Conservation (phyloP, 1,140 invertebrate genomes). For the Pseudomyrmex cubaensis region DNA sequence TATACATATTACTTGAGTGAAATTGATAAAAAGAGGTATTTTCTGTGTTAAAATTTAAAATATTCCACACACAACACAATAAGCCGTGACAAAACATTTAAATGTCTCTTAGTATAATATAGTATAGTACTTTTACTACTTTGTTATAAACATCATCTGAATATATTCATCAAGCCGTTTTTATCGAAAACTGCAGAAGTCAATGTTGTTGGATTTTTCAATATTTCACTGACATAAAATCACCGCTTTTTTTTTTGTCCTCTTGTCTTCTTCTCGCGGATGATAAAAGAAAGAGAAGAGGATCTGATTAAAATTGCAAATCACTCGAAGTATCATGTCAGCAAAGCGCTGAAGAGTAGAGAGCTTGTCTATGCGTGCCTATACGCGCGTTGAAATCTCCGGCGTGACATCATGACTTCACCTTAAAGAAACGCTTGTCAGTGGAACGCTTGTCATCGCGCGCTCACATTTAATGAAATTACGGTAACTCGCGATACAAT, state of each 20-base stretch:
- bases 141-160: constrained; percentile 40
- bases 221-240: constrained; percentile 41
- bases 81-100: not conserved
- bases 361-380: not conserved
- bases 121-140: constrained; percentile 46
- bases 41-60: no score
- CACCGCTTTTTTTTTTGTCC: not conserved
- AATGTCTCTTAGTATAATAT: not conserved
- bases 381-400: constrained; percentile 68
- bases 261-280: not conserved
- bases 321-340: constrained; percentile 9
- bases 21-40: no score
- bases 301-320: constrained; percentile 69
- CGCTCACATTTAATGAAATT: not conserved
- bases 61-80: not conserved
- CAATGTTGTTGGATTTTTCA: constrained; percentile 54
- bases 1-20: no score
- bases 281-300: not conserved
- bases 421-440: no score
- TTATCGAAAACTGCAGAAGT: constrained; percentile 44
- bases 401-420: constrained; percentile 24
- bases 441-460: not conserved
- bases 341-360: not conserved
- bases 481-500: not conserved
- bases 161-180: not conserved